Percentiles rank a stretch among this genome's conserved stretches.
phyloP scores from a whole-genome alignment of 2,797 vertebrate species.

The Thripadectes ignobilis region DNA sequence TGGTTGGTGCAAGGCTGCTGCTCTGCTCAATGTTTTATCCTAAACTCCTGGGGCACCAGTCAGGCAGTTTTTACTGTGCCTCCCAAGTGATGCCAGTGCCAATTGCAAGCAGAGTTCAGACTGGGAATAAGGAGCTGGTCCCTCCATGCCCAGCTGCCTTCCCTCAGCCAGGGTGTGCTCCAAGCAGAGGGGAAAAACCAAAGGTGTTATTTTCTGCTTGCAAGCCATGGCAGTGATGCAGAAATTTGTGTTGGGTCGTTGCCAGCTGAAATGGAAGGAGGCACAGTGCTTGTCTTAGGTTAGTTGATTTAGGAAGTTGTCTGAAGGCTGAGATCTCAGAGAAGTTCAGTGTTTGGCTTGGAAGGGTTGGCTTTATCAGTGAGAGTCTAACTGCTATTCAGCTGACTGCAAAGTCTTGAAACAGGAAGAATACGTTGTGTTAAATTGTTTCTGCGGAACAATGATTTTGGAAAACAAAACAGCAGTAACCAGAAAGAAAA shows the following conservation, averaged over 20 bases:
- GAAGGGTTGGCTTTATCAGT: not conserved
- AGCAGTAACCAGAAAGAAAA: not conserved
- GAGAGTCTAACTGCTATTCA: not conserved
- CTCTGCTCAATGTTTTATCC: not conserved
- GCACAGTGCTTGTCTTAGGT: not conserved
- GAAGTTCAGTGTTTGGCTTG: not conserved
- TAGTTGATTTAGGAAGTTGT: not conserved
- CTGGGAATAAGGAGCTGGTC: not conserved
- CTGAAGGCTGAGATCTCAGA: not conserved
- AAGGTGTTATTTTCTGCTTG: not conserved
- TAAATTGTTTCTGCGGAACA: constrained; percentile 23
- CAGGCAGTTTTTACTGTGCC: fast-evolving
- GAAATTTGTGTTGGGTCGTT: not conserved
- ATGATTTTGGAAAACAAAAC: constrained; percentile 24
- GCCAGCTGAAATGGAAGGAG: not conserved
- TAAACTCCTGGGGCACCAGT: not conserved
- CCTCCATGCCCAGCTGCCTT: not conserved
- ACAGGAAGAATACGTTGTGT: not conserved
- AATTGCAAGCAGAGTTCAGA: not conserved
- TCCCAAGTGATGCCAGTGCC: no score
- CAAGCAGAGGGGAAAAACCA: not conserved
- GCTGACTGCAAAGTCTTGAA: not conserved
- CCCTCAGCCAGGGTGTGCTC: not conserved
- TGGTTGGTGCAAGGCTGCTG: not conserved
- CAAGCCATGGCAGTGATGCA: not conserved